These are phyloP conservation scores for Drosophila yooni DNA, from an alignment of 2,888 invertebrate species.

Conservation along the genomic window DNA sequence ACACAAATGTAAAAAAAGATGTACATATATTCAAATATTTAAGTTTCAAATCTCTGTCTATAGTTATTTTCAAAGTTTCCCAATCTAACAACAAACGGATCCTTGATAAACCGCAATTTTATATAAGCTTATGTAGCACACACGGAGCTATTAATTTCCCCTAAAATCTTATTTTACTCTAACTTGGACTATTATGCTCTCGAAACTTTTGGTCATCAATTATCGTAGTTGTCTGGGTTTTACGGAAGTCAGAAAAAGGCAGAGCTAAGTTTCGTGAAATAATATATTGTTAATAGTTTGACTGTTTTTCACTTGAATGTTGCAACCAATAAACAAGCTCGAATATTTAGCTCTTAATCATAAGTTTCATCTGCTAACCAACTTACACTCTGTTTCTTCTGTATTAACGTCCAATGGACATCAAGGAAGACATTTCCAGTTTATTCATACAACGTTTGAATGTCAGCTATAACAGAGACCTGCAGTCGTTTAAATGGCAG, in stretches of 20 bases:
- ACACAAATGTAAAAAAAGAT: no score
- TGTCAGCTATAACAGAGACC: background rate
- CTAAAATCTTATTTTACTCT: background rate
- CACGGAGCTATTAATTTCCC: background rate
- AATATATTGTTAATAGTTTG: background rate
- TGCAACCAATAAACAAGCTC: background rate
- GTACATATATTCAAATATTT: background rate
- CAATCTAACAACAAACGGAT: background rate
- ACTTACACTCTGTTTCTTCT: background rate
- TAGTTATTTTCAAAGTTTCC: background rate
- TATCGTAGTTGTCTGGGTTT: background rate
- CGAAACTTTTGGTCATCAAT: background rate
- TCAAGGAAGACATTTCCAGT: background rate
- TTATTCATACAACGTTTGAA: background rate
- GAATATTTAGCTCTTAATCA: background rate
- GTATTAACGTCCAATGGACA: background rate
- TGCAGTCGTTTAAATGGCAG: constrained; percentile 16
- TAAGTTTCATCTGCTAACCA: background rate
- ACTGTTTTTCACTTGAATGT: background rate
- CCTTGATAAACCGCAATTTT: background rate
- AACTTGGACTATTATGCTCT: background rate
- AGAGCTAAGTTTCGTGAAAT: background rate
- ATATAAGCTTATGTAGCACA: background rate
- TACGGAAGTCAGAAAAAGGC: background rate
- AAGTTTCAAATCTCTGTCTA: background rate